These are phyloP conservation scores for Caenorhabditis virilis DNA, from an alignment of 2,888 invertebrate species.

Conservation along the genomic window DNA sequence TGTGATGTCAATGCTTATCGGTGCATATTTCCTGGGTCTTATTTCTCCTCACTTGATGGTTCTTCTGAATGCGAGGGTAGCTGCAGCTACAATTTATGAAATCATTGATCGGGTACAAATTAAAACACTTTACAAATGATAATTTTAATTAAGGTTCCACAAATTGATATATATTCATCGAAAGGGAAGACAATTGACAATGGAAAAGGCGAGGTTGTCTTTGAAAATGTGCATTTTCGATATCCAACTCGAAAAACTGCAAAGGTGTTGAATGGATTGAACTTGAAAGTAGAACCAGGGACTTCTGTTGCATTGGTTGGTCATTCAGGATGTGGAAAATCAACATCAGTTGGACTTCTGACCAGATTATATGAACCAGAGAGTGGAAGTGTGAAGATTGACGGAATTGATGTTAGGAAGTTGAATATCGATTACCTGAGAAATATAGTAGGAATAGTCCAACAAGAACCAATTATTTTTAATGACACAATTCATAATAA, in stretches of 20 bases:
- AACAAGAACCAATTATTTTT: slow-evolving; percentile 64
- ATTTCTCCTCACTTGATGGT: slow-evolving; percentile 58
- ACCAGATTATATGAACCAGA: slow-evolving; percentile 54
- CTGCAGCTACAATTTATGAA: slow-evolving; percentile 53
- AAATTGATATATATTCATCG: slow-evolving; percentile 57
- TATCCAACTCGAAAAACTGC: slow-evolving; percentile 55
- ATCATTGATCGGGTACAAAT: slow-evolving; percentile 50
- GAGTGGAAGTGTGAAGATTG: slow-evolving; percentile 49
- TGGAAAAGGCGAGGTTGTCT: slow-evolving; percentile 43
- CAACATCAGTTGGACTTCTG: slow-evolving; percentile 53
- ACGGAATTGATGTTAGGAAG: slow-evolving; percentile 55
- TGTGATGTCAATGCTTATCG: slow-evolving; percentile 59
- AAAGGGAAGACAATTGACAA: slow-evolving; percentile 37
- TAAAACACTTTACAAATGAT: no score
- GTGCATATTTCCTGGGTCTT: slow-evolving; percentile 55
- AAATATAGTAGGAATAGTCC: slow-evolving; percentile 60
- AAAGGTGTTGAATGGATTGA: slow-evolving; percentile 50
- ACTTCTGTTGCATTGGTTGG: slow-evolving; percentile 56
- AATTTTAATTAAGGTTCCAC: no score
- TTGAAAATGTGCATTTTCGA: slow-evolving; percentile 61
- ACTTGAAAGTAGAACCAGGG: slow-evolving; percentile 50
- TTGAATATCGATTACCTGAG: slow-evolving; percentile 59
- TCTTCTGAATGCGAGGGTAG: slow-evolving; percentile 52
- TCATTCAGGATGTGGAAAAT: slow-evolving; percentile 58
- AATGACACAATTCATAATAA: slow-evolving; percentile 59